These are phyloP conservation scores for Formica exsecta DNA, from an alignment of 1,140 invertebrate genomes.

Conservation along the genomic window DNA sequence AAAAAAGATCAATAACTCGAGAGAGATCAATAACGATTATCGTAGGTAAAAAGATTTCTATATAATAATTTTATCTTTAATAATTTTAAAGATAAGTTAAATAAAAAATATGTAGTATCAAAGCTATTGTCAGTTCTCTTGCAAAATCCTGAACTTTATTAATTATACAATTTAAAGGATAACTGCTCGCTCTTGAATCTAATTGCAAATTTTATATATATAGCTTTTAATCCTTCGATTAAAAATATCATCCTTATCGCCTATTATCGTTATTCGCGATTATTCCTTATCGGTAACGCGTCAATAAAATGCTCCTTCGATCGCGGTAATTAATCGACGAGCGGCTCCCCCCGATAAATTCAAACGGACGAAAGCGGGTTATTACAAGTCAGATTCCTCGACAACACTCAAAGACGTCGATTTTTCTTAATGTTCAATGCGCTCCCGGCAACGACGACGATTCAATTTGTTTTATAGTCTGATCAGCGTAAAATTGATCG, in stretches of 20 bases:
- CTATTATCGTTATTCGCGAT: slow-evolving; percentile 38
- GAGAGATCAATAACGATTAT: not conserved
- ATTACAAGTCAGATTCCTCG: slow-evolving; percentile 53
- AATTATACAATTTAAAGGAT: not conserved
- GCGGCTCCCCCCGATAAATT: slow-evolving; percentile 58
- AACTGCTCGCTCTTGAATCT: not conserved
- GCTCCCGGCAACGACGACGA: slow-evolving; percentile 25
- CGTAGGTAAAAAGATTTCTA: not conserved
- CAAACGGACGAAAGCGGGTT: slow-evolving; percentile 56
- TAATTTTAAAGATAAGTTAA: not conserved
- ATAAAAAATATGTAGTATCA: not conserved
- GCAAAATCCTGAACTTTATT: not conserved
- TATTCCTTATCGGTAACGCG: slow-evolving; percentile 29
- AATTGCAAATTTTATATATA: not conserved
- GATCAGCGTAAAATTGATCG: slow-evolving; percentile 26
- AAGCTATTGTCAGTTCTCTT: not conserved
- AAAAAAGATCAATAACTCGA: not conserved
- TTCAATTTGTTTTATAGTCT: slow-evolving; percentile 45
- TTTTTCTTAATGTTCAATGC: slow-evolving; percentile 4
- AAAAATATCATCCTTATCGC: not conserved
- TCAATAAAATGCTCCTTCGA: slow-evolving; percentile 37
- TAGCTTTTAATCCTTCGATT: not conserved
- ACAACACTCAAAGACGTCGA: slow-evolving; percentile 25
- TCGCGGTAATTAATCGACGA: slow-evolving; percentile 57
- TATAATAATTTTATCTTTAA: not conserved